Conservation (phyloP, 2,797 vertebrate species). For the Acanthurus lineatus region DNA sequence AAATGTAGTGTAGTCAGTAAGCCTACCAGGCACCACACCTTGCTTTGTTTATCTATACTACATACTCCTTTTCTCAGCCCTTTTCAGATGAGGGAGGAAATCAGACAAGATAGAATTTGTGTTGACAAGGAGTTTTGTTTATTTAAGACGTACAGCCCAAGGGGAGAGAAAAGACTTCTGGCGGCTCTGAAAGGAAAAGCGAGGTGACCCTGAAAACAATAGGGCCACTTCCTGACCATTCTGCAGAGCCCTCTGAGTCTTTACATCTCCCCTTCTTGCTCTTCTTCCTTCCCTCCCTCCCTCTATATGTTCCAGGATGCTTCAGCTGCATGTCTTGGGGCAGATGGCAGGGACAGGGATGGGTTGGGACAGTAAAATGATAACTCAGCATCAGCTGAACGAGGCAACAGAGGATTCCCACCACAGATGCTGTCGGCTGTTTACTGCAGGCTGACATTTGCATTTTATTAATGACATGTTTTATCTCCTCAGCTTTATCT, state of each 20-base stretch:
- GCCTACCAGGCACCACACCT: conserved; percentile 32
- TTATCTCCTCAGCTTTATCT: too few relatives aligned
- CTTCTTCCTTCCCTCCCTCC: conserved; percentile 43
- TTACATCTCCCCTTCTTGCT: conserved; percentile 52
- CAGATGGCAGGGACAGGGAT: conserved; percentile 51
- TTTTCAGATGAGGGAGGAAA: conserved; percentile 48
- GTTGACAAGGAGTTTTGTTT: conserved; percentile 66
- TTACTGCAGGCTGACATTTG: conserved; percentile 5
- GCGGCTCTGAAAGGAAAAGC: conserved; percentile 79
- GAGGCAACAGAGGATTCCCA: conserved; percentile 40
- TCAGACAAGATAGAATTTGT: conserved; percentile 60
- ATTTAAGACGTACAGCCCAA: conserved; percentile 59
- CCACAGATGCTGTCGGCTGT: neutral
- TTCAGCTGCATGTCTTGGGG: conserved; percentile 65
- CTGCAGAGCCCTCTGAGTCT: conserved; percentile 50
- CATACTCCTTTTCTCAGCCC: conserved; percentile 19
- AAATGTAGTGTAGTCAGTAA: neutral
- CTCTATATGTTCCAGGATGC: conserved; percentile 63
- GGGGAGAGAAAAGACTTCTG: conserved; percentile 62
- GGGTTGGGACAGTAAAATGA: conserved; percentile 56
- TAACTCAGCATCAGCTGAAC: conserved; percentile 63
- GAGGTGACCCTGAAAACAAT: conserved; percentile 85
- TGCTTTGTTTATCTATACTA: conserved; percentile 33
- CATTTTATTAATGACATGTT: neutral
- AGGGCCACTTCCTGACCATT: conserved; percentile 80